A percentile compares a stretch with the other conserved stretches of the same genome.
phyloP scores from a whole-genome alignment of 1,140 invertebrate species.

The Gryon sp. region DNA sequence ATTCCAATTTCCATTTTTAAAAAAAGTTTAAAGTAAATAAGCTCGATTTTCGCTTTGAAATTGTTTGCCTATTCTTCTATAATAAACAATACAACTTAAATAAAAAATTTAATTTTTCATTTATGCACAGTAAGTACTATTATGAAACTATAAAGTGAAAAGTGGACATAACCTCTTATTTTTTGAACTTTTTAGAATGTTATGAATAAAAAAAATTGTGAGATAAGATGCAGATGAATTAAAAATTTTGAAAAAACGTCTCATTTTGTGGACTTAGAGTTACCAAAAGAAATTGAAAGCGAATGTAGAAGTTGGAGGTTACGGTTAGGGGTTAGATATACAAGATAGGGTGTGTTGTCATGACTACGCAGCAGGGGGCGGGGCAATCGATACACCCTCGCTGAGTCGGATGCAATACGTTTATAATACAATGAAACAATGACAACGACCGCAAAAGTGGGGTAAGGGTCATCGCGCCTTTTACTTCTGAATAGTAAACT shows the following conservation, averaged over 20 bases:
- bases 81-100: no score
- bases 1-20: no score
- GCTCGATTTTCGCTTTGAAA: no score
- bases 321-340: constrained; percentile 76
- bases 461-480: constrained; percentile 70
- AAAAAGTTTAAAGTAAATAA: no score
- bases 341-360: constrained; percentile 78
- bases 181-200: no score
- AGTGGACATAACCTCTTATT: no score
- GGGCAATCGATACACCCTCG: constrained; percentile 80
- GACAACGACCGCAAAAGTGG: constrained; percentile 67
- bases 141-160: no score
- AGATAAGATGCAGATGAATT: not conserved
- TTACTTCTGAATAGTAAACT: constrained; percentile 67
- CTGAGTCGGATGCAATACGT: constrained; percentile 74
- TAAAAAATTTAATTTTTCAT: no score
- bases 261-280: constrained; percentile 29
- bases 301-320: constrained; percentile 72
- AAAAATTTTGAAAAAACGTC: constrained; percentile 15
- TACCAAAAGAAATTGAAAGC: constrained; percentile 58
- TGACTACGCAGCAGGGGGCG: constrained; percentile 79
- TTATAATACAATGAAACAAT: constrained; percentile 77
- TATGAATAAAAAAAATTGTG: not conserved
- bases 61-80: no score
- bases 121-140: no score